Conservation (phyloP, 2,888 invertebrate genomes). For the Caenorhabditis sp. region DNA sequence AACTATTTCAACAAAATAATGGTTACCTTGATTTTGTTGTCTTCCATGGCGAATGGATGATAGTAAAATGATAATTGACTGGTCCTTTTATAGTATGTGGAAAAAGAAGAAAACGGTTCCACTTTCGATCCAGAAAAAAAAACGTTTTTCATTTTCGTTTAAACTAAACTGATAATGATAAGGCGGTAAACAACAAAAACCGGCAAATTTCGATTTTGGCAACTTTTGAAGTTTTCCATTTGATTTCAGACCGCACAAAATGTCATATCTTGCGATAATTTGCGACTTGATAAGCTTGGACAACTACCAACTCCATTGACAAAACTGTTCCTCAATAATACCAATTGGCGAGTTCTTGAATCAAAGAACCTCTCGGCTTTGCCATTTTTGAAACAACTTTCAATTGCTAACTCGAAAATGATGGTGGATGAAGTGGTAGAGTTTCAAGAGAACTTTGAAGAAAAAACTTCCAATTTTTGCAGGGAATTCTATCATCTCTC, state of each 20-base stretch:
- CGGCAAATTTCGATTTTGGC: conserved; percentile 8
- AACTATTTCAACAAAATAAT: too few relatives aligned
- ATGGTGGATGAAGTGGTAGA: conserved; percentile 42
- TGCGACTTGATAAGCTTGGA: conserved; percentile 41
- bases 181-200: not conserved
- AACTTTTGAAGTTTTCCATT: not conserved
- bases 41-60: conserved; percentile 35
- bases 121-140: not conserved
- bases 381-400: conserved; percentile 24
- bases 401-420: conserved; percentile 36
- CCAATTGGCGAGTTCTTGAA: conserved; percentile 34
- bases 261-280: conserved; percentile 41
- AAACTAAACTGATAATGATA: conserved; percentile 15
- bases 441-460: not conserved
- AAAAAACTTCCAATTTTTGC: not conserved
- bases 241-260: conserved; percentile 48
- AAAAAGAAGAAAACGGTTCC: not conserved
- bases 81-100: conserved; percentile 1
- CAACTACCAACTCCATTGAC: conserved; percentile 40
- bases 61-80: conserved; percentile 8
- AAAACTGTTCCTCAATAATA: conserved; percentile 37
- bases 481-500: not conserved
- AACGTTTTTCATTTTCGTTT: conserved; percentile 15
- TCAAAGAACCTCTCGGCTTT: conserved; percentile 13
- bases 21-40: conserved; percentile 49